Percentiles rank a stretch among this genome's conserved stretches.
These are phyloP conservation scores for Oscheius onirici DNA, from an alignment of 2,888 invertebrate genomes.

Conservation along the genomic window DNA sequence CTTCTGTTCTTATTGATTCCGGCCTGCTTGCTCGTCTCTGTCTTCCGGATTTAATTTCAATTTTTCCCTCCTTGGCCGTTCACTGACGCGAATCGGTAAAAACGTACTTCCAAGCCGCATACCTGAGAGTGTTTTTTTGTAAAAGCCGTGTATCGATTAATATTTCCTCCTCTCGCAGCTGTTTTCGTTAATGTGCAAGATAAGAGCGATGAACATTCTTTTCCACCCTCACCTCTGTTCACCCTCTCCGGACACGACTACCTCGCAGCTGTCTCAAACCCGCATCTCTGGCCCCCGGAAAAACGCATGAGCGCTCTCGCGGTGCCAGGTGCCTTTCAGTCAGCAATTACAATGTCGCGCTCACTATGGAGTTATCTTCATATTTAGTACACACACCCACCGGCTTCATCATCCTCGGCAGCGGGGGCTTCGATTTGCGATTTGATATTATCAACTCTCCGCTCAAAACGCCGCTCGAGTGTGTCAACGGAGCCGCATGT, in stretches of 20 bases:
- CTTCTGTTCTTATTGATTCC: constrained; percentile 17
- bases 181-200: neutral
- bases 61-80: neutral
- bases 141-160: neutral
- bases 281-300: constrained; percentile 26
- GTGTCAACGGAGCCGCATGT: constrained; percentile 28
- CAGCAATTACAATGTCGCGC: constrained; percentile 1
- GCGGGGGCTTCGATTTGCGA: constrained; percentile 23
- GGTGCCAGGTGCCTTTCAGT: constrained; percentile 18
- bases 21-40: neutral
- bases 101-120: neutral
- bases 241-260: neutral
- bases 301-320: constrained; percentile 25
- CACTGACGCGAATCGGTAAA: no score
- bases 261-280: constrained; percentile 18
- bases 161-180: neutral
- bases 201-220: no score
- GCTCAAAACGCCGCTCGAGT: constrained; percentile 24
- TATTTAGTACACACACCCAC: neutral
- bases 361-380: neutral
- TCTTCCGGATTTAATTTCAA: constrained; percentile 18
- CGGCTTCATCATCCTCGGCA: constrained; percentile 1
- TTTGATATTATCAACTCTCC: constrained; percentile 28
- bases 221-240: constrained; percentile 22
- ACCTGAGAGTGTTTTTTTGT: constrained; percentile 15